A percentile compares a stretch with the other conserved stretches of the same genome.
phyloP scores from a whole-genome alignment of 2,113 vertebrate genomes.

The human region DNA sequence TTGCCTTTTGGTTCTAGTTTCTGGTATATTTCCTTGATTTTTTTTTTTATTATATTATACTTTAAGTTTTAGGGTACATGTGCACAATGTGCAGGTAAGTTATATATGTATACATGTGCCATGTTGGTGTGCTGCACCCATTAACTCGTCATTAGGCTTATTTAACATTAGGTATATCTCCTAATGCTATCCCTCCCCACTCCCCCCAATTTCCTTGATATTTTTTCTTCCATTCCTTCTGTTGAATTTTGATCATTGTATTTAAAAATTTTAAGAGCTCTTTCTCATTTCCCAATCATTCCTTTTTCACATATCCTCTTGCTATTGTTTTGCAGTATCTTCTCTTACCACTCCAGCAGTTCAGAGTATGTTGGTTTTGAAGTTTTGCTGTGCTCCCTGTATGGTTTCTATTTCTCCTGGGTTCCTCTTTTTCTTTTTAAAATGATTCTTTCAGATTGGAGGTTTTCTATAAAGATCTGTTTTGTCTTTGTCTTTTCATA shows the following conservation, averaged over 20 bases:
- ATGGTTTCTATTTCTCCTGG: slow-evolving; percentile 14
- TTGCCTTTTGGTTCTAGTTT: slow-evolving; percentile 12
- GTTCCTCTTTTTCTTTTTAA: background rate
- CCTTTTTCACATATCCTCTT: background rate
- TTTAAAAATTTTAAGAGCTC: slow-evolving; percentile 11
- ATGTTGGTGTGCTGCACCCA: too few relatives aligned
- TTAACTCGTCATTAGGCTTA: too few relatives aligned
- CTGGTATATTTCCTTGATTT: slow-evolving; percentile 29
- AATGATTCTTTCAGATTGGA: background rate
- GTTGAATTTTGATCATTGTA: slow-evolving; percentile 24
- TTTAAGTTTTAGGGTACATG: too few relatives aligned
- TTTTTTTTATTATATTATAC: background rate
- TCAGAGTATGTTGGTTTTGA: slow-evolving; percentile 9
- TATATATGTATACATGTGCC: too few relatives aligned
- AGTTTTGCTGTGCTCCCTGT: background rate
- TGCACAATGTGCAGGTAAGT: too few relatives aligned
- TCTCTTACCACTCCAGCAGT: background rate
- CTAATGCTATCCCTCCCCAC: too few relatives aligned
- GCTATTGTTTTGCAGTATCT: background rate
- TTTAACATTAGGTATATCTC: too few relatives aligned
- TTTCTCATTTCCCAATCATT: background rate
- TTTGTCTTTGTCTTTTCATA: background rate
- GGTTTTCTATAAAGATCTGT: slow-evolving; percentile 26
- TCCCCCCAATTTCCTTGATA: background rate
- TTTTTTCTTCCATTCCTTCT: background rate